Conservation (phyloP, 2,113 vertebrate species). For the Arvicanthis niloticus region DNA sequence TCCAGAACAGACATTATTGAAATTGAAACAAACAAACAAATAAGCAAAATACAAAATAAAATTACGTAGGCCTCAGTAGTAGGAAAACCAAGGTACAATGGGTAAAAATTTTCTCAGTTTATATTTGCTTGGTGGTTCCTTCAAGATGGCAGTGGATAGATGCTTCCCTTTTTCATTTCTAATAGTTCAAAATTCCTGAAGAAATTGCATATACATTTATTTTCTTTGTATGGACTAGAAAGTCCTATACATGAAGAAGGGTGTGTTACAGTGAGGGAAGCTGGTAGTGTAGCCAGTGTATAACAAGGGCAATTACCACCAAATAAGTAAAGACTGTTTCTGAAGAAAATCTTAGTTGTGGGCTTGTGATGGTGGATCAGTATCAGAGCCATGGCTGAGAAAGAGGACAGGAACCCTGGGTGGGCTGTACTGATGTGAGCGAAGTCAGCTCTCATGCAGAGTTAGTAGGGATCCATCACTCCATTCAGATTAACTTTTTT, state of each 20-base stretch:
- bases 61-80: not conserved
- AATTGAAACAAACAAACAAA: not conserved
- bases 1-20: not conserved
- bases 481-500: not conserved
- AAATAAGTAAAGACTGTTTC: not conserved
- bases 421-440: not conserved
- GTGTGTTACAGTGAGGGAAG: not conserved
- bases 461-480: not conserved
- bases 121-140: not conserved
- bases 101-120: not conserved
- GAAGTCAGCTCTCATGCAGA: not conserved
- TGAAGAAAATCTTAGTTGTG: not conserved
- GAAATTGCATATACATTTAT: not conserved
- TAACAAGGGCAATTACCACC: not conserved
- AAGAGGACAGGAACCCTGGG: not conserved
- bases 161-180: not conserved
- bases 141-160: conserved; percentile 11
- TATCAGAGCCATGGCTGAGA: not conserved
- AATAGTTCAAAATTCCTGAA: not conserved
- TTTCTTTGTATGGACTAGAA: not conserved
- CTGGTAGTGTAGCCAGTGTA: not conserved
- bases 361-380: not conserved
- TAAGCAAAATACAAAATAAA: not conserved
- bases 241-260: not conserved
- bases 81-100: conserved; percentile 22